Evolutionary conservation across 2,113 vertebrate species (phyloP).

Genomic region (Lepisosteus oculatus): DNA sequence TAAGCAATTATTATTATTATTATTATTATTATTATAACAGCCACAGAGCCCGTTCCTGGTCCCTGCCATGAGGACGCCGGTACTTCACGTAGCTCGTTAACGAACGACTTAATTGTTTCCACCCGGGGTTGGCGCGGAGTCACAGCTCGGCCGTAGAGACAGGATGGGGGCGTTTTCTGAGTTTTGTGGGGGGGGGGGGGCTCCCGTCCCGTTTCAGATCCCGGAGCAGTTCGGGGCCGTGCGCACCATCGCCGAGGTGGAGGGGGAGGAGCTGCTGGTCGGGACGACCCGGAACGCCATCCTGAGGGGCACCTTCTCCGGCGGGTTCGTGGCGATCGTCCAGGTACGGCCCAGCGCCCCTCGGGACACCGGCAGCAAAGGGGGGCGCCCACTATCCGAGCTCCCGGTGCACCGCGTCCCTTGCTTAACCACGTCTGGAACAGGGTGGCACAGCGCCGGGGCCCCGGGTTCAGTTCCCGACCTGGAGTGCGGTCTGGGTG

Average conservation of each 20-base stretch:
- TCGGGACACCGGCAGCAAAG: background rate
- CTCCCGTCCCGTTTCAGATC: slow-evolving; percentile 57
- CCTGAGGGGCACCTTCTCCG: slow-evolving; percentile 73
- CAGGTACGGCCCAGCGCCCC: slow-evolving; percentile 58
- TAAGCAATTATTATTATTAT: too few relatives aligned
- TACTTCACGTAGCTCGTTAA: too few relatives aligned
- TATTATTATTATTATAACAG: too few relatives aligned
- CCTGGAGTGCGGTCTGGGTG: background rate
- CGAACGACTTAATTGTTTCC: too few relatives aligned
- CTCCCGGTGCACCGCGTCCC: too few relatives aligned
- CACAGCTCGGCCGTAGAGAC: too few relatives aligned
- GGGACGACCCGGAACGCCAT: slow-evolving; percentile 85
- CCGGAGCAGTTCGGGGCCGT: slow-evolving; percentile 81
- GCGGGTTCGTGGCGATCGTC: slow-evolving; percentile 80
- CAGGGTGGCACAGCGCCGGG: too few relatives aligned
- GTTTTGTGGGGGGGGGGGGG: background rate
- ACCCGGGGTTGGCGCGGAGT: too few relatives aligned
- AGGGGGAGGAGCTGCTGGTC: slow-evolving; percentile 77
- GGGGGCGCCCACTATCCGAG: background rate
- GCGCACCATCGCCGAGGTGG: slow-evolving; percentile 77
- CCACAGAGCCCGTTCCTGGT: too few relatives aligned
- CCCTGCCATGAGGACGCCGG: too few relatives aligned
- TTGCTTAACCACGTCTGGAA: too few relatives aligned
- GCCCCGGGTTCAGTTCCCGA: background rate
- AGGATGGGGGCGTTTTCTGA: background rate